A percentile compares a stretch with the other conserved stretches of the same genome.
phyloP scores from a whole-genome alignment of 2,888 invertebrate species.

The Cantharis rustica region DNA sequence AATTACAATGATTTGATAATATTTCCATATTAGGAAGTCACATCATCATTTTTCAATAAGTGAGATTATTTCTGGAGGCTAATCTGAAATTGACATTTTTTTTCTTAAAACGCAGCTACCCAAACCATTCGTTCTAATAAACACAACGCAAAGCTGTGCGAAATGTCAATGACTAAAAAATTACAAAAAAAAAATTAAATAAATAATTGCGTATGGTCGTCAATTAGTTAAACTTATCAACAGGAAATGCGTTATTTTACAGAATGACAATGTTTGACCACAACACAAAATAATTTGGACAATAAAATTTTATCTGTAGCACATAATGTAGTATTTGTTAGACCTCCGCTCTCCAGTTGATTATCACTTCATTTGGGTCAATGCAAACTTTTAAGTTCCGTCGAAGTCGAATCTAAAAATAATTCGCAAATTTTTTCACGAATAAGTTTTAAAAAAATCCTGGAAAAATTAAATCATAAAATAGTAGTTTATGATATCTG shows the following conservation, averaged over 20 bases:
- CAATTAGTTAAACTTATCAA: background rate
- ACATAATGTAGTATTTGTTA: background rate
- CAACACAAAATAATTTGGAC: background rate
- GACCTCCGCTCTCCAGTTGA: background rate
- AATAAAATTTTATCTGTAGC: background rate
- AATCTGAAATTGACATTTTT: too few relatives aligned
- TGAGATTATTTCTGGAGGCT: too few relatives aligned
- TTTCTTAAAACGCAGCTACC: too few relatives aligned
- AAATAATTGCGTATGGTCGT: background rate
- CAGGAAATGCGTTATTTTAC: background rate
- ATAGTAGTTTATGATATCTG: too few relatives aligned
- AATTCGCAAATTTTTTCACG: too few relatives aligned
- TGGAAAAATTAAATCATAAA: too few relatives aligned
- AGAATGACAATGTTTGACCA: background rate
- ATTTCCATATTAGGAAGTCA: too few relatives aligned
- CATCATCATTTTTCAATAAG: too few relatives aligned
- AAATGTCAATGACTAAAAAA: background rate
- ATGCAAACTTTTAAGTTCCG: background rate
- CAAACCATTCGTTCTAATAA: too few relatives aligned
- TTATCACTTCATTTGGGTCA: background rate
- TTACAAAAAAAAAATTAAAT: background rate
- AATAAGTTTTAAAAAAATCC: too few relatives aligned
- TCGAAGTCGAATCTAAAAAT: background rate
- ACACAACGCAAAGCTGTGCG: background rate
- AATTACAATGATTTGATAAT: too few relatives aligned